Conservation (phyloP, 2,113 vertebrate genomes). For the Oryzias celebensis region DNA sequence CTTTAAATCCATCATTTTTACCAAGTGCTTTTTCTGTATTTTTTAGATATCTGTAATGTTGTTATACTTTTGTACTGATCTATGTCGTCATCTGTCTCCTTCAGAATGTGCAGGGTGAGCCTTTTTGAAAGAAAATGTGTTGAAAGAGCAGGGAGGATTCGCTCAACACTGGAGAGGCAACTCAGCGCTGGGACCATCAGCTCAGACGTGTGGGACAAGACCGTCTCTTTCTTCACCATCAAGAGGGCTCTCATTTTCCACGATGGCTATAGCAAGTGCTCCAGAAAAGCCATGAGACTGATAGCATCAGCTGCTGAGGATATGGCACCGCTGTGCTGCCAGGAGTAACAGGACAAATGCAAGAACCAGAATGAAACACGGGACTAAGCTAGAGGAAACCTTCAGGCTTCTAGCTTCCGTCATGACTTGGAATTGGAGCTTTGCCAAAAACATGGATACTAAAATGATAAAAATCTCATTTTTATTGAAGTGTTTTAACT, state of each 20-base stretch:
- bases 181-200: slow-evolving; percentile 49
- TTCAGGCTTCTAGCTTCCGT: background rate
- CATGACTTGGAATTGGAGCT: background rate
- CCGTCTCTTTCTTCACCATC: slow-evolving; percentile 70
- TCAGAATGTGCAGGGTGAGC: slow-evolving; percentile 67
- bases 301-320: slow-evolving; percentile 67
- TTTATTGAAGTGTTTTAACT: background rate
- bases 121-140: slow-evolving; percentile 72
- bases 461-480: background rate
- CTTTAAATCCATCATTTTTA: no score
- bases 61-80: background rate
- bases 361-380: background rate
- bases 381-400: background rate
- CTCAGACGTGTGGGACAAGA: slow-evolving; percentile 74
- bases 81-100: slow-evolving; percentile 3
- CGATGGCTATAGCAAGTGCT: slow-evolving; percentile 70
- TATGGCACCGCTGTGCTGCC: slow-evolving; percentile 62
- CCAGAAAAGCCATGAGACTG: slow-evolving; percentile 72
- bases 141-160: slow-evolving; percentile 58
- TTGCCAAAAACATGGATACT: background rate
- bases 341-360: slow-evolving; percentile 14
- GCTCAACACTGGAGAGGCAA: slow-evolving; percentile 58
- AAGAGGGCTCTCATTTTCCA: slow-evolving; percentile 69
- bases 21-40: no score
- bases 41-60: background rate